Evolutionary conservation across 2,888 invertebrate genomes (phyloP), one percentile per base, ranked within the genome.

Genomic region (Tachina lurida): DNA sequence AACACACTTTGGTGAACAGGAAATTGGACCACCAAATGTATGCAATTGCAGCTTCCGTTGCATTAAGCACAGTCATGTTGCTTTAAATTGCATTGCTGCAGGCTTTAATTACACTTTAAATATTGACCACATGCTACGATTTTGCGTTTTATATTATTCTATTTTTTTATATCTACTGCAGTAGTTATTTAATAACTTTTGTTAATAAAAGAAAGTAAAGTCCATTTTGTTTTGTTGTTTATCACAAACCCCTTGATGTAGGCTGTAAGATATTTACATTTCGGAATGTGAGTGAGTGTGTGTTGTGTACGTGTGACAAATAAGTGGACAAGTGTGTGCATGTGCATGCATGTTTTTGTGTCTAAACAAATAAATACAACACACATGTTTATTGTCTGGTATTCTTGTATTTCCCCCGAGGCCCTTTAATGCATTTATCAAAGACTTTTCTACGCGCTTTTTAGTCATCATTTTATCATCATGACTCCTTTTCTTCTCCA

Each of bases 81-180:
- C 81, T 43, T 52, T 49, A 39, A 74, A 41, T 15, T 43, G 74
- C 43, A 87, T 87, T 80, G 91, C 92, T 91, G 87, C 86, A 86
- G 92, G 92, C 92, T 91, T 90, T 91, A 92, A 92, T 92, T 92
- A 92, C 91, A 92, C 92, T 92, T 83, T 91, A 92, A 91, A 90
- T 90, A 89, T 90, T 91, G 91, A 92, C 92, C 92, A 92, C 92
- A 92, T 92, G 92, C 92, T 89, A 91, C 89, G 90, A 92, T 92
- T 92, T 91, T 90, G 67, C 62, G 41, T 74, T 71, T 31, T 4
- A 31, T 4, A 4, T 31, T 31, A 31, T 31, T 31, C 54, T 43
- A 49, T 22, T 60, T 12, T 62, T 47, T 17, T 15, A 17, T 67
- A 12, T 31, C 17, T 47, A 19, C 47, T 13, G 31, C 1, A 60